phyloP scores from a whole-genome alignment of 2,113 vertebrate genomes.

The Etheostoma spectabile region DNA sequence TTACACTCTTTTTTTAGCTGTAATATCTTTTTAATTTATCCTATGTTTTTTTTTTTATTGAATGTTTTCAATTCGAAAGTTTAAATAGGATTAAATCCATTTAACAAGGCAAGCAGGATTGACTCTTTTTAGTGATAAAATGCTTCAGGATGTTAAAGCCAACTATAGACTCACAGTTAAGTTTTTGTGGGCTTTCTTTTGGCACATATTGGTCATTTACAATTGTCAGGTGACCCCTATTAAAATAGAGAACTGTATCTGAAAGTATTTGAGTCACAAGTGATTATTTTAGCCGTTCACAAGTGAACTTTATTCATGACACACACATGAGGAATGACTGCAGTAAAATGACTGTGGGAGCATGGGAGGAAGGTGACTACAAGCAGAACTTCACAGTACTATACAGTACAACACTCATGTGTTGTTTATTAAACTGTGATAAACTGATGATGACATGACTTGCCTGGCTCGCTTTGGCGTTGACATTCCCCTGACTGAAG shows the following conservation, averaged over 20 bases:
- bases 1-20: background rate
- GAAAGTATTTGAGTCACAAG: background rate
- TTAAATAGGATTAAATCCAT: background rate
- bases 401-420: background rate
- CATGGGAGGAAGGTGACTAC: background rate
- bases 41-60: background rate
- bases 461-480: slow-evolving; percentile 95
- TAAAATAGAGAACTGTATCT: background rate
- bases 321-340: background rate
- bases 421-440: background rate
- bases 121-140: background rate
- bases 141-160: background rate
- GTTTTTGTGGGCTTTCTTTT: background rate
- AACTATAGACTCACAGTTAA: background rate
- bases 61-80: background rate
- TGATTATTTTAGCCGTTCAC: background rate
- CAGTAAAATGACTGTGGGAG: background rate
- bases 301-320: background rate
- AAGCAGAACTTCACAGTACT: background rate
- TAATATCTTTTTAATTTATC: background rate
- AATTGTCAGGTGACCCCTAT: background rate
- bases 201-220: background rate
- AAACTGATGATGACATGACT: slow-evolving; percentile 44
- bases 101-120: background rate
- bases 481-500: slow-evolving; percentile 91